These are phyloP conservation scores for Paracentrotus lividus DNA, from an alignment of 53 echinoderm and acorn worm genomes.

Conservation along the genomic window DNA sequence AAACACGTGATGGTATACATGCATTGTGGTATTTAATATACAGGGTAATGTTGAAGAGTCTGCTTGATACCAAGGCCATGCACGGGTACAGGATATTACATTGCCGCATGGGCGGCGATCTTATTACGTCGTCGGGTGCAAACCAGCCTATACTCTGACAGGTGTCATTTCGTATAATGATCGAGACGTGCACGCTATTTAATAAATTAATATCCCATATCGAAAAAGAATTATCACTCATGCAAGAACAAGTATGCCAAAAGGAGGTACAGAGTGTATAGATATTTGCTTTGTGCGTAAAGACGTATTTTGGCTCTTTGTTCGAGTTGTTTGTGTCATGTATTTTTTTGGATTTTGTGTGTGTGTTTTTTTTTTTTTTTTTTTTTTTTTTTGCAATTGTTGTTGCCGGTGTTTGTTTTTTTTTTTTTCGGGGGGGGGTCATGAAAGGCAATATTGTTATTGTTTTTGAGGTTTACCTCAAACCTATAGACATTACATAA, in stretches of 20 bases:
- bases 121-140: neutral
- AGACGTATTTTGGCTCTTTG: no score
- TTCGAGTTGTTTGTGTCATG: no score
- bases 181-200: slow-evolving; percentile 37
- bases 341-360: no score
- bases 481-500: neutral
- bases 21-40: slow-evolving; percentile 3
- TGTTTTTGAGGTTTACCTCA: neutral
- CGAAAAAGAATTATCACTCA: neutral
- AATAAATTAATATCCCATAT: slow-evolving; percentile 40
- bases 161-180: slow-evolving; percentile 26
- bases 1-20: neutral
- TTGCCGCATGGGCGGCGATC: slow-evolving; percentile 16
- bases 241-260: neutral
- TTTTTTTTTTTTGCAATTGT: no score
- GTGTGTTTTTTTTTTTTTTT: no score
- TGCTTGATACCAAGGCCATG: neutral
- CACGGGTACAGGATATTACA: neutral
- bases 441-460: neutral
- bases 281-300: neutral
- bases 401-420: no score
- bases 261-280: neutral
- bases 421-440: neutral
- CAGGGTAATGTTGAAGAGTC: neutral
- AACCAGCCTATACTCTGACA: neutral